Evolutionary conservation across 2,113 vertebrate genomes (phyloP), one percentile per base, ranked within the genome.

Genomic region (Tetrax tetrax): DNA sequence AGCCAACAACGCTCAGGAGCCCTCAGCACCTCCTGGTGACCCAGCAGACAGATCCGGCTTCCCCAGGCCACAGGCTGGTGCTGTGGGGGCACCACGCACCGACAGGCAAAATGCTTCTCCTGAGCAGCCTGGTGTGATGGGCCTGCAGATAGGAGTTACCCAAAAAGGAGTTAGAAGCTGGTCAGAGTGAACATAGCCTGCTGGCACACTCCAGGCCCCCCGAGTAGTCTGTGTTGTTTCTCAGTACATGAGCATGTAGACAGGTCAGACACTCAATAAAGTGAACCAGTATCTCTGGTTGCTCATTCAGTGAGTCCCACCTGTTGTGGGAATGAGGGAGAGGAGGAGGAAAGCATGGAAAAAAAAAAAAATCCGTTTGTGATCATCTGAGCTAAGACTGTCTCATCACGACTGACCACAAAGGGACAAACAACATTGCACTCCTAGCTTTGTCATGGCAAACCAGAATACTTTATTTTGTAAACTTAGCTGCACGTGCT

Each of bases 71-170:
- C 37, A 47, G 12, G 12, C 37, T 1, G 0, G n/a, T 35, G 45
- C 65, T 3, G 0, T 0, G 1, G 24, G 24, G 19, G 8, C 33
- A 51, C 16, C 1, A 1, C 28, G 64, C 3, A 4, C 24, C 8
- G 1, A 4, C 18, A 48, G 48, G 6, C 9, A 66, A 68, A 83
- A 31, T 23, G 53, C n/a, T 59, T 80, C 7, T 53, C n/a, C 64
- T 64, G 24, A 54, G 27, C 24, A 19, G 53, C 53, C 19, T 31
- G 5, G 15, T 0, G 1, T 20, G 19, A 15, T 2, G 43, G 48
- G 22, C 3, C 53, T 56, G 66, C 31, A 41, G 75, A 3, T 64
- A 20, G 31, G 38, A 72, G 53, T 69, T 28, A 64, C 13, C 63
- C 61, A 48, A 72, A 83, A 83, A 29, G 21, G 21, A 21, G 5